Conservation (phyloP, 1,140 invertebrate genomes). For the Cephus cinctus region DNA sequence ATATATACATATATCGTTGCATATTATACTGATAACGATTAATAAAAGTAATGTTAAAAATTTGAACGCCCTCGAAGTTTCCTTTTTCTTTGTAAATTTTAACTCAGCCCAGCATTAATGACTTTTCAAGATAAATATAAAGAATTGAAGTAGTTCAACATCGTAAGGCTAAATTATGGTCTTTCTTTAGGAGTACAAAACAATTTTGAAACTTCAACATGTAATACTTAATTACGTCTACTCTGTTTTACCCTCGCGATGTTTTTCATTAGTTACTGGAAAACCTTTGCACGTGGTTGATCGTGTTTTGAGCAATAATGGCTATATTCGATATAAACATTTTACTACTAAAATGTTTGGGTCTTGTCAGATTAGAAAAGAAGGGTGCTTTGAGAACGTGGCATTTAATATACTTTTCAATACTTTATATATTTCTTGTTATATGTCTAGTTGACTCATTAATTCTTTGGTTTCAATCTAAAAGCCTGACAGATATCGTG, state of each 20-base stretch:
- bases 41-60: constrained; percentile 54
- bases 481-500: constrained; percentile 2
- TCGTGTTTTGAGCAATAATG: too few relatives aligned
- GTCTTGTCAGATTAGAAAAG: constrained; percentile 2
- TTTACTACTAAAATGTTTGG: constrained; percentile 2
- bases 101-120: too few relatives aligned
- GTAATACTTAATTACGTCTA: too few relatives aligned
- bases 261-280: too few relatives aligned
- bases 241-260: too few relatives aligned
- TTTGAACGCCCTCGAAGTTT: constrained; percentile 16
- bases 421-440: not conserved
- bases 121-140: too few relatives aligned
- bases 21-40: constrained; percentile 52
- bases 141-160: too few relatives aligned
- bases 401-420: constrained; percentile 3
- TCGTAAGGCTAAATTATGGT: too few relatives aligned
- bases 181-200: too few relatives aligned
- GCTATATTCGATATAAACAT: not conserved
- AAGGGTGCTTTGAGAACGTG: not conserved
- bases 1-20: constrained; percentile 41
- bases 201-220: too few relatives aligned
- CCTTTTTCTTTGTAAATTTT: not conserved
- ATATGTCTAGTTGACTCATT: constrained; percentile 1
- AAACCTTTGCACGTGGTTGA: too few relatives aligned
- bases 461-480: constrained; percentile 4